Base-by-base conservation (phyloP, 2,888 invertebrate genomes). In the Mactromeris polynyma region DNA sequence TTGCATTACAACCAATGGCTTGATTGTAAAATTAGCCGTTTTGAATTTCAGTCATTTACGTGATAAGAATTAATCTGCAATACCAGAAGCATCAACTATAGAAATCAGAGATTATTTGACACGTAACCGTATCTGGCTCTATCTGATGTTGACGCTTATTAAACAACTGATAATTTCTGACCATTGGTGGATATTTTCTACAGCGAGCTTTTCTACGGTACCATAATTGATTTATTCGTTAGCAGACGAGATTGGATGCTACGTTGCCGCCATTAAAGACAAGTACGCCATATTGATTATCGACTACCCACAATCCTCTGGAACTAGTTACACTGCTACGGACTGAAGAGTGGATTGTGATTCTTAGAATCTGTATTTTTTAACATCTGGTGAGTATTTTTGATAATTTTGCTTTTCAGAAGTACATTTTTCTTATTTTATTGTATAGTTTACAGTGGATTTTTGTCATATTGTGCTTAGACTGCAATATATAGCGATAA, bases 141-240 rank as follows among this genome's bases (percentile, higher is more conserved):
- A 73, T 36, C 33, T 73, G 33, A 17, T 33, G 17, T 42, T 36
- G 42, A 79, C 42, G 42, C 26, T 79, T 40, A 40, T 40, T 40
- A 83, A 73, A 73, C 33, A 33, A 31, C 40, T 73, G 33, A 73
- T 42, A 46, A 46, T 69, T 46, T 42, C 73, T 83, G 83, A 40
- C 83, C 26, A 38, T 73, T 83, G 73, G 69, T 40, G 40, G 42
- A 83, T 42, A 69, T 40, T 73, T 83, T 73, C 58, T 33, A 46
- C n/a, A 42, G 54, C 54, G 78, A 78, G 51, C 46, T 54, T 78
- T 54, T 54, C 54, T 84, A 46, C n/a, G 40, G 51, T 51, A 46
- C 78, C 21, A 78, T 84, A 84, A 84, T 84, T 84, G 84, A 84
- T 84, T 84, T 84, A 83, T 84, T 51, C 84, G 36, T 78, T 73